phyloP scores from a whole-genome alignment of 2,113 vertebrate genomes.

The Herpetotheres cachinnans region DNA sequence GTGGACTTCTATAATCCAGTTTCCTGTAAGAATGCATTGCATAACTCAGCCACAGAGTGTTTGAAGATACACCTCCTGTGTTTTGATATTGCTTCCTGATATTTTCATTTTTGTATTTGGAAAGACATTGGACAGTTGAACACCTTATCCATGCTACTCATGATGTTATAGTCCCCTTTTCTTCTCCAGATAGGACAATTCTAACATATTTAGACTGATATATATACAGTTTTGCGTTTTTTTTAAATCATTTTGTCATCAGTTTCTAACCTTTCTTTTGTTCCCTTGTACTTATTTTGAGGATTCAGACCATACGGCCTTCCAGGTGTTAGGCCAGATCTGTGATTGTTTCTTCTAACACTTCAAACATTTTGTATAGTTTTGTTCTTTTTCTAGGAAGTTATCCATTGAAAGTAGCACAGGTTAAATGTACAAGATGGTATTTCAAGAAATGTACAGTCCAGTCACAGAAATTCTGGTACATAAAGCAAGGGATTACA shows the following conservation, averaged over 20 bases:
- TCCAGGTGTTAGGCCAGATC: not conserved
- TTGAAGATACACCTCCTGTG: not conserved
- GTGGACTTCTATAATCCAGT: not conserved
- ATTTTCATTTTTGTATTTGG: not conserved
- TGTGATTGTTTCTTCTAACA: not conserved
- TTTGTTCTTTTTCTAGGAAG: not conserved
- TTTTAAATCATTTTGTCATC: not conserved
- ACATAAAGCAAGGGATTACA: not conserved
- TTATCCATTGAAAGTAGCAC: not conserved
- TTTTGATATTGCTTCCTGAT: not conserved
- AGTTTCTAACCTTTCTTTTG: not conserved
- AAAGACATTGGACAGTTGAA: not conserved
- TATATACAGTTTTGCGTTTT: not conserved
- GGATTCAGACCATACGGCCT: not conserved
- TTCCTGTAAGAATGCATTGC: not conserved
- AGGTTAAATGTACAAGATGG: not conserved
- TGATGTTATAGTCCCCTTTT: not conserved
- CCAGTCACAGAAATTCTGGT: not conserved
- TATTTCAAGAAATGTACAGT: not conserved
- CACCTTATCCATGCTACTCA: not conserved
- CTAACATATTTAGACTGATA: not conserved
- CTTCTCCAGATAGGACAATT: not conserved
- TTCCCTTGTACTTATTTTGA: not conserved
- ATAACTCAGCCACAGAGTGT: not conserved
- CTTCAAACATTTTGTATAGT: not conserved